Conservation (phyloP, 2,113 vertebrate genomes). For the Aspidoscelis tigris region DNA sequence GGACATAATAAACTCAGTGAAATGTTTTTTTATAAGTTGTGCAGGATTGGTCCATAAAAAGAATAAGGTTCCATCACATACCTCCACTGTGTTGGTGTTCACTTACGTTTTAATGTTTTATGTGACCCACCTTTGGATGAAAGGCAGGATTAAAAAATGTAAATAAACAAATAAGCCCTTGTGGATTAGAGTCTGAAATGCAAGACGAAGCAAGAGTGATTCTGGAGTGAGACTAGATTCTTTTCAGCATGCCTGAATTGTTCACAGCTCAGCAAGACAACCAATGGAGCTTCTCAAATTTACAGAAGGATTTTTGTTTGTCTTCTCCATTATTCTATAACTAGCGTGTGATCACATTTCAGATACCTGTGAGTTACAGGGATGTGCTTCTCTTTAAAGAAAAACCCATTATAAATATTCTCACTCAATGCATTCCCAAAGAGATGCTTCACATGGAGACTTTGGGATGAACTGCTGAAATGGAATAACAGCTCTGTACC, state of each 20-base stretch:
- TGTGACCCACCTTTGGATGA: too few species aligned
- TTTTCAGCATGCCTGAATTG: neutral
- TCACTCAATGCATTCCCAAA: neutral
- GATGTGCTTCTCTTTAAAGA: too few species aligned
- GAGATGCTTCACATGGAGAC: neutral
- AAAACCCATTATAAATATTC: neutral
- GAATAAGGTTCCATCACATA: too few species aligned
- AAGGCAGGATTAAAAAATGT: too few species aligned
- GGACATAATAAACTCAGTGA: neutral
- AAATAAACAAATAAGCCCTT: too few species aligned
- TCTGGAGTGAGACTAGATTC: neutral
- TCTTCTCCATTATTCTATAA: neutral
- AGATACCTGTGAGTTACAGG: neutral
- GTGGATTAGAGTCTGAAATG: too few species aligned
- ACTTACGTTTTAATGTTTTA: too few species aligned
- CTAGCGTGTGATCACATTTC: neutral
- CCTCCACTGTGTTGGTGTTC: too few species aligned
- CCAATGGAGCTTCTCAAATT: neutral
- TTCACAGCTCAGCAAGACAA: neutral
- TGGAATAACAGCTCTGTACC: too few species aligned
- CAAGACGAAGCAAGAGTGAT: too few species aligned
- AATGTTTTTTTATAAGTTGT: neutral
- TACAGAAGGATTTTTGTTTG: neutral
- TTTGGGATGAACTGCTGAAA: neutral
- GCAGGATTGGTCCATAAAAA: neutral